Conservation (phyloP, 2,888 invertebrate species). For the Apomyelois bistriatella region DNA sequence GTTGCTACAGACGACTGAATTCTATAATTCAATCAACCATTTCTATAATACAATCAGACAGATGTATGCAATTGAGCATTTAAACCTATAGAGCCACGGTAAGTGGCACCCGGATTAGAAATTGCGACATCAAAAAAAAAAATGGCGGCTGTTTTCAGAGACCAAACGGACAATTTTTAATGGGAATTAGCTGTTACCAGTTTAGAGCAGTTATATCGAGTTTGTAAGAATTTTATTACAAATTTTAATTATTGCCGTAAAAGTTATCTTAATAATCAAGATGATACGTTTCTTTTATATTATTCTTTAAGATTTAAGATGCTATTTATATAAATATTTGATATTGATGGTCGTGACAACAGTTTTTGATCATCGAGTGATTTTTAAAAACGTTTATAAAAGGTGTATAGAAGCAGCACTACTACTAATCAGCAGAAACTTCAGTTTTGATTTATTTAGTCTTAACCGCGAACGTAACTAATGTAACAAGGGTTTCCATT, state of each 20-base stretch:
- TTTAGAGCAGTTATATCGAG: background rate
- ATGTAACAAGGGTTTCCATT: conserved; percentile 12
- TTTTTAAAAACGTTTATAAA: too few species aligned
- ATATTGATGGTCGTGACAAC: too few species aligned
- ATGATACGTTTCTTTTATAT: too few species aligned
- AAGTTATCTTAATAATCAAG: too few species aligned
- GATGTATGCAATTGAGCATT: conserved; percentile 8
- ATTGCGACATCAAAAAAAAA: conserved; percentile 8
- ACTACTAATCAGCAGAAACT: too few species aligned
- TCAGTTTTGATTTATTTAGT: background rate
- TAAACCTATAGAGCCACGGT: background rate
- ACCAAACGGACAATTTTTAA: background rate
- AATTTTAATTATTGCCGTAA: too few species aligned
- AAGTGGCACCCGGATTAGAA: conserved; percentile 14
- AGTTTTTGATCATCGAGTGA: too few species aligned
- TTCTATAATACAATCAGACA: conserved; percentile 25
- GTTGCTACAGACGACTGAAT: conserved; percentile 26
- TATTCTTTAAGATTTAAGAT: too few species aligned
- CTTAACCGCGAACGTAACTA: background rate
- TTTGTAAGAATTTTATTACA: too few species aligned
- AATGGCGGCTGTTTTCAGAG: conserved; percentile 4
- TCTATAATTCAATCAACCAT: conserved; percentile 37
- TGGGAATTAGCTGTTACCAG: conserved; percentile 1
- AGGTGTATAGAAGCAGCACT: too few species aligned
- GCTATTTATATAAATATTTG: too few species aligned